phyloP scores from a whole-genome alignment of 2,113 vertebrate species.

The Hemichromis elongatus region DNA sequence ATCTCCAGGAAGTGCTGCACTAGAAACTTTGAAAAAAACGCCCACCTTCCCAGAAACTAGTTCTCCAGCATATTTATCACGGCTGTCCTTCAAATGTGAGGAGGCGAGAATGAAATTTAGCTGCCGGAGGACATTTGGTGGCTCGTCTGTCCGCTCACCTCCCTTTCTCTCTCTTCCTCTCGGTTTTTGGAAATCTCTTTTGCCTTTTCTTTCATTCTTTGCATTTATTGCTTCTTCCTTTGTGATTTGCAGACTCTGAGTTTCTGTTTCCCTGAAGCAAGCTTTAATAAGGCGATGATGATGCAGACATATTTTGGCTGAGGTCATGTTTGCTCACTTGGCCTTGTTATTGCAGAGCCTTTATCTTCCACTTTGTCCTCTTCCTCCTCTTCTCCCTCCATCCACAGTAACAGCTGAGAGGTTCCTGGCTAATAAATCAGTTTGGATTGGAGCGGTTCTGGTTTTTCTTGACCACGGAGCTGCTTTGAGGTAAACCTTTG shows the following conservation, averaged over 20 bases:
- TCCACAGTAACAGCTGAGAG: not conserved
- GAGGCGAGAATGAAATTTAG: not conserved
- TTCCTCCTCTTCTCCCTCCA: not conserved
- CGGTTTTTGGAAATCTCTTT: not conserved
- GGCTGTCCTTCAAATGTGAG: not conserved
- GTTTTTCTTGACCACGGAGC: not conserved
- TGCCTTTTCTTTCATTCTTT: not conserved
- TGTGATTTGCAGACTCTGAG: not conserved
- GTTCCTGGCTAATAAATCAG: not conserved
- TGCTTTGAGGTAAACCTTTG: not conserved
- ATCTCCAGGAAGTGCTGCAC: not conserved
- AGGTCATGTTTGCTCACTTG: conserved; percentile 10
- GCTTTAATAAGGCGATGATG: conserved; percentile 24
- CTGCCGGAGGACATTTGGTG: not conserved
- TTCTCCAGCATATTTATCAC: not conserved
- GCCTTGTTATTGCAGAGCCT: conserved; percentile 26
- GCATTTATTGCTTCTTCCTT: not conserved
- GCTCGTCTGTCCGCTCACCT: not conserved
- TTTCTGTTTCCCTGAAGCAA: not conserved
- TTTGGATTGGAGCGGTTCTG: not conserved
- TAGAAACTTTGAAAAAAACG: not conserved
- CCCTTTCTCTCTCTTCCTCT: not conserved
- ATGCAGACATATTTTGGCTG: conserved; percentile 11
- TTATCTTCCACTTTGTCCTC: not conserved
- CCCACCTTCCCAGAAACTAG: not conserved